Conservation (phyloP, 1,140 invertebrate species). For the Nixonia krombeini region DNA sequence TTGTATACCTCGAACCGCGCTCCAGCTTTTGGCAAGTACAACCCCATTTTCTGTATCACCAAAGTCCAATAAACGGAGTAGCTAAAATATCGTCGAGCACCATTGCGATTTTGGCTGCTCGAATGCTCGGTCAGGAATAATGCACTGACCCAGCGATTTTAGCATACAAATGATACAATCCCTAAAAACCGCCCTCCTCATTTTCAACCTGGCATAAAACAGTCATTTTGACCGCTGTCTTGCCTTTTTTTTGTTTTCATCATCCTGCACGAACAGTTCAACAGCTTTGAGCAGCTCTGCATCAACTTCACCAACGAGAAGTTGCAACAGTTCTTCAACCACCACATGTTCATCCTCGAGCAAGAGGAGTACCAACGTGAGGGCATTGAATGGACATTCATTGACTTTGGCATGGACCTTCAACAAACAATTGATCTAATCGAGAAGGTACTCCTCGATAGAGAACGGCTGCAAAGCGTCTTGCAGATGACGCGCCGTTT, state of each 20-base stretch:
- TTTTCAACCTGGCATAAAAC: slow-evolving; percentile 43
- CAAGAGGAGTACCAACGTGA: slow-evolving; percentile 82
- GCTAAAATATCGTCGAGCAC: too few species aligned
- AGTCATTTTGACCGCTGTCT: slow-evolving; percentile 64
- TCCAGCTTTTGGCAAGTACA: too few species aligned
- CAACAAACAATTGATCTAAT: slow-evolving; percentile 82
- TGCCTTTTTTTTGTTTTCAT: slow-evolving; percentile 60
- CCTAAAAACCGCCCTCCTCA: slow-evolving; percentile 1
- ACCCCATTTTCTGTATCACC: too few species aligned
- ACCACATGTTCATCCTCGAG: slow-evolving; percentile 83
- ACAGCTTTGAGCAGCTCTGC: slow-evolving; percentile 74
- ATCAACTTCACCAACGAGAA: slow-evolving; percentile 86
- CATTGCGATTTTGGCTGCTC: neutral
- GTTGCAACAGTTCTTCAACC: slow-evolving; percentile 83
- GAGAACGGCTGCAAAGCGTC: slow-evolving; percentile 23
- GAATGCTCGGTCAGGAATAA: slow-evolving; percentile 19
- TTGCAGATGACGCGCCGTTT: slow-evolving; percentile 14
- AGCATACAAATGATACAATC: neutral
- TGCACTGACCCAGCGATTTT: slow-evolving; percentile 22
- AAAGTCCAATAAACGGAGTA: too few species aligned
- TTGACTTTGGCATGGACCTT: slow-evolving; percentile 84
- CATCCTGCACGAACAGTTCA: slow-evolving; percentile 66
- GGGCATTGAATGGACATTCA: slow-evolving; percentile 81
- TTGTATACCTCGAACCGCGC: too few species aligned
- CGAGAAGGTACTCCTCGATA: slow-evolving; percentile 75